Conservation (phyloP, 2,113 vertebrate genomes). For the Todiramphus saurophagus region DNA sequence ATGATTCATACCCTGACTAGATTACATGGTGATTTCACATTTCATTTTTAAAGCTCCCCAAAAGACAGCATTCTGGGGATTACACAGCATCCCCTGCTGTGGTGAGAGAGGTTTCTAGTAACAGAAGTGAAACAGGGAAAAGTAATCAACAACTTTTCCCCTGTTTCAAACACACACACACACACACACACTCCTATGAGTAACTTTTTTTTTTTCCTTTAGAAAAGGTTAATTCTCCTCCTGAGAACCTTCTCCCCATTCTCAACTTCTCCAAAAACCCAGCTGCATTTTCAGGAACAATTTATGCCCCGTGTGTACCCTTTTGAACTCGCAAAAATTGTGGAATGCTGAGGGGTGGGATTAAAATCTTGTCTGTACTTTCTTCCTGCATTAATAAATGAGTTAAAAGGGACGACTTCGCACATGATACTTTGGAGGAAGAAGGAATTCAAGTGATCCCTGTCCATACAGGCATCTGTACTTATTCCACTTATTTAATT, state of each 20-base stretch:
- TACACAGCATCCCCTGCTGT: not conserved
- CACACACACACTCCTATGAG: not conserved
- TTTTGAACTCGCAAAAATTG: not conserved
- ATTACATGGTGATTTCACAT: not conserved
- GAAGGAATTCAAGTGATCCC: not conserved
- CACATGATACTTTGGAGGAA: not conserved
- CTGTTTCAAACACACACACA: not conserved
- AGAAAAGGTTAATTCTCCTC: not conserved
- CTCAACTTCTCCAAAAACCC: not conserved
- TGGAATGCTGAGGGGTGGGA: not conserved
- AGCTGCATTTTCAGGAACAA: not conserved
- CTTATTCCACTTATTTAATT: not conserved
- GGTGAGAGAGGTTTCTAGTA: slow-evolving; percentile 7
- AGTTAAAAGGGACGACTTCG: not conserved
- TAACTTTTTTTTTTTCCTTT: not conserved
- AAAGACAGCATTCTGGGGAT: not conserved
- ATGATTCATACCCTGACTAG: not conserved
- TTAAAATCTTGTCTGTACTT: not conserved
- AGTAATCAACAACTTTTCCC: not conserved
- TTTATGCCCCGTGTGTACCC: not conserved
- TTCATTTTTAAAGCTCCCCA: slow-evolving; percentile 11
- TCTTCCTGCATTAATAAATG: not conserved
- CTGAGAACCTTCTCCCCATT: not conserved
- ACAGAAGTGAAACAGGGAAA: not conserved
- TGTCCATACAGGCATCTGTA: not conserved